Evolutionary conservation across 2,888 invertebrate species (phyloP).

Genomic region (Chorisops tibialis): DNA sequence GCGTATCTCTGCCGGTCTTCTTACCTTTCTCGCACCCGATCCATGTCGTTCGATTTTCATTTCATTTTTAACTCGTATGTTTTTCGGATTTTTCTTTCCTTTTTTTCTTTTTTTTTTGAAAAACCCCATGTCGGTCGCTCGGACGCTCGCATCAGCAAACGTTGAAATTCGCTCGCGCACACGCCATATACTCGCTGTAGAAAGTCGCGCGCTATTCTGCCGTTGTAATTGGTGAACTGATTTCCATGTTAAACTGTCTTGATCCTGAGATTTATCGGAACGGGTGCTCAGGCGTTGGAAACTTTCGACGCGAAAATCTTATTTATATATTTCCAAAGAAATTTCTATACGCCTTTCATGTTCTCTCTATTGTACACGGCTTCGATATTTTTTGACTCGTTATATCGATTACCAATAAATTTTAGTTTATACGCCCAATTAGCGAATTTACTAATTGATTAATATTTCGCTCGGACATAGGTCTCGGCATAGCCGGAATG

Average conservation of each 20-base stretch:
- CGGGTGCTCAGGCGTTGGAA: conserved; percentile 4
- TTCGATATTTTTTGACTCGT: conserved; percentile 10
- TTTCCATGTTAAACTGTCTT: conserved; percentile 37
- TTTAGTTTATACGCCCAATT: conserved; percentile 23
- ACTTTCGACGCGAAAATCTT: conserved; percentile 15
- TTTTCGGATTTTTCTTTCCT: background rate
- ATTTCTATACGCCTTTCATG: conserved; percentile 10
- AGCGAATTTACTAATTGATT: conserved; percentile 5
- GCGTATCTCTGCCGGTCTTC: too few relatives aligned
- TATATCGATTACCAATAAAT: conserved; percentile 25
- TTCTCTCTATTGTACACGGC: conserved; percentile 5
- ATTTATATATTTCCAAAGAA: background rate
- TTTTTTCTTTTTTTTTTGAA: background rate
- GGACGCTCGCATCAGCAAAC: background rate
- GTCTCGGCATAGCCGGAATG: background rate
- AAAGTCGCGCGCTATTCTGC: conserved; percentile 18
- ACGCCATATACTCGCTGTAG: conserved; percentile 10
- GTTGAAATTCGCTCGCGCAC: conserved; percentile 14
- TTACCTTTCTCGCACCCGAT: too few relatives aligned
- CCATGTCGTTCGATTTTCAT: background rate
- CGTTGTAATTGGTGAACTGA: conserved; percentile 31
- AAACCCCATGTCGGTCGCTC: background rate
- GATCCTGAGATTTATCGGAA: conserved; percentile 18
- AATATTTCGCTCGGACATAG: background rate
- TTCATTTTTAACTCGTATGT: background rate